These are phyloP conservation scores for Augochlorella aurata DNA, from an alignment of 2,888 invertebrate species.

Conservation along the genomic window DNA sequence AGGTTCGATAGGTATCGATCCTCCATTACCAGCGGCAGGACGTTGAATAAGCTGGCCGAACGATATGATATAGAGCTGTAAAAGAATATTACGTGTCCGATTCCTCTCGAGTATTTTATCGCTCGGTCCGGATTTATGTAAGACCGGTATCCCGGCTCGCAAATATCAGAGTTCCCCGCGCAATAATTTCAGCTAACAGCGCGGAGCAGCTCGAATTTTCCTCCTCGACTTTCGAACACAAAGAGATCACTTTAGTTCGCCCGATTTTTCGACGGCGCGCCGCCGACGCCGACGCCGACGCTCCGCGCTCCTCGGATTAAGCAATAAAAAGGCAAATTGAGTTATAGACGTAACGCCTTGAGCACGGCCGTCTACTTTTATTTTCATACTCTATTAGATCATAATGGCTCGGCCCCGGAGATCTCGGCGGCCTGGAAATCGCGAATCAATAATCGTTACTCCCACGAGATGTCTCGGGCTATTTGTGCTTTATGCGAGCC, in stretches of 20 bases:
- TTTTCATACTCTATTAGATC: conserved; percentile 1
- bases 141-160: conserved; percentile 5
- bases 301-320: neutral
- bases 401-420: neutral
- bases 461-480: neutral
- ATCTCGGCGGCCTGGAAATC: neutral
- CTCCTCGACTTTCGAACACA: neutral
- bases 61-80: conserved; percentile 20
- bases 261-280: too few species aligned
- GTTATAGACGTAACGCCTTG: neutral
- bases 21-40: conserved; percentile 1
- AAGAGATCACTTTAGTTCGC: too few species aligned
- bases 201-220: neutral
- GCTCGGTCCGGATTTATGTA: conserved; percentile 1
- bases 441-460: conserved; percentile 1
- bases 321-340: neutral
- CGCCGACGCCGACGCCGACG: too few species aligned
- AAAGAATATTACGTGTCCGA: conserved; percentile 25
- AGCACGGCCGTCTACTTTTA: neutral
- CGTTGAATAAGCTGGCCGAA: conserved; percentile 6
- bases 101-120: conserved; percentile 12
- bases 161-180: conserved; percentile 1
- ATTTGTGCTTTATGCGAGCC: neutral
- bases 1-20: conserved; percentile 7
- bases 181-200: neutral